Evolutionary conservation across 1,140 invertebrate genomes (phyloP), one percentile per base, ranked within the genome.

Genomic region (Sarcophaga peregrina): DNA sequence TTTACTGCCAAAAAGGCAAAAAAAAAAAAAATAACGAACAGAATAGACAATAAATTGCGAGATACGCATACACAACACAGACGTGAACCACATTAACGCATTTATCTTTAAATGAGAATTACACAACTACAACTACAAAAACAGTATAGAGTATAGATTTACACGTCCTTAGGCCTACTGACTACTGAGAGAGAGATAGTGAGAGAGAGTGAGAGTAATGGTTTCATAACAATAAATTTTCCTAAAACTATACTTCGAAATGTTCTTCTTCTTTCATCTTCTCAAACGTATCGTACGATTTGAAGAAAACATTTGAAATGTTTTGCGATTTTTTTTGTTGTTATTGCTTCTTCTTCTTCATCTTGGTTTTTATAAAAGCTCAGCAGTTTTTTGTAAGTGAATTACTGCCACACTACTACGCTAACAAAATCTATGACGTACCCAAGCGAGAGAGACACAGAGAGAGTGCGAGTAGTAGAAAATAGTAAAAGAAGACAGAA

Each of bases 1-100:
- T 88, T 88, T 88, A 88, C 87, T 86, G 86, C 85, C 86, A 72
- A 85, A 87, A 86, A 8, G 15, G 48, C 46, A 68, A 68, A 68
- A 37, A 37, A 37, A 37, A 37, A 37, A 1, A 4, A 37, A 1
- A 58, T 8, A 8, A 58, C 10, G 8, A n/a, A 25, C 68, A 73
- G 68, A n/a, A n/a, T n/a, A n/a, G 4, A 52, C 48, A 17, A 52
- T 52, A 80, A 52, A 13, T 13, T 48, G 11, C 17, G 50, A 82
- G 68, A 52, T 62, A 52, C 11, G 13, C 9, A 13, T n/a, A 15
- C 25, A 13, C 2, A 15, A 74, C 25, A 48, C 62, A 82, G 50
- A 82, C 73, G 46, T 46, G 73, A 74, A 82, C 81, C 52, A 72
- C 17, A 82, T 52, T 73, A 72, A 75, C 52, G 45, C 74, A 47